Conservation (phyloP, 2,113 vertebrate species). For the Haliaeetus leucogaster region DNA sequence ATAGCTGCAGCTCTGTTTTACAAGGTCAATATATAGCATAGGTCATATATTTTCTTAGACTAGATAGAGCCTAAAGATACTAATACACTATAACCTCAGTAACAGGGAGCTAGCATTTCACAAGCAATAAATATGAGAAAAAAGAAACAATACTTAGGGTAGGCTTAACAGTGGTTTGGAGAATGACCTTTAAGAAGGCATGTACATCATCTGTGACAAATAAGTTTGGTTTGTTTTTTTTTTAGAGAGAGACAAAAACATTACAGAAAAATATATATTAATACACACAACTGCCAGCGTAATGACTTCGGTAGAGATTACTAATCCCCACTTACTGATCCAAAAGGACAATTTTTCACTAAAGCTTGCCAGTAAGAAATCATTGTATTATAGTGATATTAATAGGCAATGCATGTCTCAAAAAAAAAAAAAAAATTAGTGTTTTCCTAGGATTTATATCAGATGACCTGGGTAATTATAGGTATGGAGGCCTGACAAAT, state of each 20-base stretch:
- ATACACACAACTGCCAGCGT: background rate
- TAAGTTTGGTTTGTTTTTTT: background rate
- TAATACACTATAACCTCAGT: background rate
- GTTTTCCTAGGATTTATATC: background rate
- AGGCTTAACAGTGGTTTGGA: background rate
- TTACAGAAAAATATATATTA: background rate
- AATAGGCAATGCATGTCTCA: background rate
- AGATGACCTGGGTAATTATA: background rate
- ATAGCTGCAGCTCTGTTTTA: background rate
- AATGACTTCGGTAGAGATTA: background rate
- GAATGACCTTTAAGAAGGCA: background rate
- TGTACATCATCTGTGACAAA: background rate
- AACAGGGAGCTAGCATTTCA: background rate
- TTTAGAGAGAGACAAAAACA: background rate
- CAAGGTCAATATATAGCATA: background rate
- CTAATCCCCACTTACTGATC: background rate
- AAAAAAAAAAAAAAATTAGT: background rate
- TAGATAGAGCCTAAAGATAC: background rate
- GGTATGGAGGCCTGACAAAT: background rate
- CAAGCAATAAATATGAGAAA: background rate
- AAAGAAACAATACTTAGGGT: background rate
- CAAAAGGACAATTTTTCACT: background rate
- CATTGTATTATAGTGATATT: background rate
- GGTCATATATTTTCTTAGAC: background rate
- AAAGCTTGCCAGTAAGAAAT: background rate